Conservation (phyloP, 2,888 invertebrate species). For the Drymonia ruficornis region DNA sequence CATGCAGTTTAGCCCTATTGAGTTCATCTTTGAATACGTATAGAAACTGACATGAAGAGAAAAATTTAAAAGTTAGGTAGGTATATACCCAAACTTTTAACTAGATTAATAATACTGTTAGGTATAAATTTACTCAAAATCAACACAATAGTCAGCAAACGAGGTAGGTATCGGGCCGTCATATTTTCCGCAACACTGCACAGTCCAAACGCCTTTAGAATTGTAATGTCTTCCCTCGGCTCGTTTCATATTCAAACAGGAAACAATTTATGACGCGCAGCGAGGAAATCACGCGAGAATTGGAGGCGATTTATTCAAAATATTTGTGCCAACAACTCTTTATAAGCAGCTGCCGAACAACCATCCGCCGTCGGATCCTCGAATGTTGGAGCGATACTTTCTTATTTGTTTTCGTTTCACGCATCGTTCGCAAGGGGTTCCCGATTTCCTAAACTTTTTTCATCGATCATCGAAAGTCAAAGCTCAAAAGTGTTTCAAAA, state of each 20-base stretch:
- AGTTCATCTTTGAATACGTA: too few species aligned
- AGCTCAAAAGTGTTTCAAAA: slow-evolving; percentile 50
- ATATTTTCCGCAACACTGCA: slow-evolving; percentile 61
- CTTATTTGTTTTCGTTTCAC: slow-evolving; percentile 48
- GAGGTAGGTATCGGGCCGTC: slow-evolving; percentile 21
- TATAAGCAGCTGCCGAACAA: slow-evolving; percentile 17
- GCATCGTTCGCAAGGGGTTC: slow-evolving; percentile 39
- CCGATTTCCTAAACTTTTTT: slow-evolving; percentile 45
- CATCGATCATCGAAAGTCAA: slow-evolving; percentile 53
- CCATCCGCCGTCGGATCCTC: slow-evolving; percentile 8
- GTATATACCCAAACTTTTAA: not conserved
- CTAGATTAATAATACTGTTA: not conserved
- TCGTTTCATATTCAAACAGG: slow-evolving; percentile 64
- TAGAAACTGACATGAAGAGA: too few species aligned
- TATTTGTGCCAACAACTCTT: slow-evolving; percentile 57
- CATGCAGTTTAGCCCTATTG: too few species aligned
- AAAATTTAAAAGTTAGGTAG: not conserved
- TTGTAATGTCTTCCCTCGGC: slow-evolving; percentile 31
- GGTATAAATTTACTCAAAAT: not conserved
- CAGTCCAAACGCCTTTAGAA: slow-evolving; percentile 41
- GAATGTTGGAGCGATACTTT: slow-evolving; percentile 32
- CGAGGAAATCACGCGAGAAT: slow-evolving; percentile 62
- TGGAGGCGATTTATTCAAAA: slow-evolving; percentile 61
- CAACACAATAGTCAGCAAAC: slow-evolving; percentile 7
- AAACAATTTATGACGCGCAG: slow-evolving; percentile 47